Evolutionary conservation across 2,113 vertebrate genomes (phyloP).

Genomic region (Tragulus kanchil): DNA sequence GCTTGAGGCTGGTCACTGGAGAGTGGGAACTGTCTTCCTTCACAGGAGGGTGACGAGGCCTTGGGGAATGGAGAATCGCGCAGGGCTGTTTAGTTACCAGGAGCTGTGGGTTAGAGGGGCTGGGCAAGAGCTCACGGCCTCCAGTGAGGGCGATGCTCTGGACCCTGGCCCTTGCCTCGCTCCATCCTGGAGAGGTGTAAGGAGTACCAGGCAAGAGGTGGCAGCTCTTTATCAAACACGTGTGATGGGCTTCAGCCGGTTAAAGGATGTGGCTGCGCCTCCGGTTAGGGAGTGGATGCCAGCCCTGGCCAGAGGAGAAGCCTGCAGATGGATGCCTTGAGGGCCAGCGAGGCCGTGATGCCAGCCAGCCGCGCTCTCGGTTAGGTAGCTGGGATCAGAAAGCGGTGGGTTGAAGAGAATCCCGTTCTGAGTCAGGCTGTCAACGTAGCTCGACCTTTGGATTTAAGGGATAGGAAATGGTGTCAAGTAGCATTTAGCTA

Average conservation of each 20-base stretch:
- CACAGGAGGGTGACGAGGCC: background rate
- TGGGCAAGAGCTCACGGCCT: background rate
- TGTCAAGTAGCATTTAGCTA: background rate
- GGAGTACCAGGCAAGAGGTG: background rate
- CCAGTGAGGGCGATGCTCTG: background rate
- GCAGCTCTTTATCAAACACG: background rate
- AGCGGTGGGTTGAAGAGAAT: background rate
- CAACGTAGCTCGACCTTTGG: background rate
- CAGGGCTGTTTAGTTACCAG: too few species aligned
- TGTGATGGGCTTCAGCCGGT: background rate
- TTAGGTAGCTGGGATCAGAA: background rate
- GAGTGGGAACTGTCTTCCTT: background rate
- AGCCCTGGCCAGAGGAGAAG: background rate
- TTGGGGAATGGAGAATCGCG: rapidly evolving
- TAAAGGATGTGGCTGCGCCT: background rate
- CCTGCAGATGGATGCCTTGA: background rate
- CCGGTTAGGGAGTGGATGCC: background rate
- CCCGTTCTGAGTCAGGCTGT: background rate
- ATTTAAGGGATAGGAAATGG: background rate
- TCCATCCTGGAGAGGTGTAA: background rate
- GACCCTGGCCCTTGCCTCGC: background rate
- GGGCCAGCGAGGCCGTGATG: background rate
- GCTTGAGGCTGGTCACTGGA: background rate
- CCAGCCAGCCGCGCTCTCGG: background rate
- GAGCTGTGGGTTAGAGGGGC: background rate